phyloP scores from a whole-genome alignment of 2,797 vertebrate genomes.

The Dallia pectoralis region DNA sequence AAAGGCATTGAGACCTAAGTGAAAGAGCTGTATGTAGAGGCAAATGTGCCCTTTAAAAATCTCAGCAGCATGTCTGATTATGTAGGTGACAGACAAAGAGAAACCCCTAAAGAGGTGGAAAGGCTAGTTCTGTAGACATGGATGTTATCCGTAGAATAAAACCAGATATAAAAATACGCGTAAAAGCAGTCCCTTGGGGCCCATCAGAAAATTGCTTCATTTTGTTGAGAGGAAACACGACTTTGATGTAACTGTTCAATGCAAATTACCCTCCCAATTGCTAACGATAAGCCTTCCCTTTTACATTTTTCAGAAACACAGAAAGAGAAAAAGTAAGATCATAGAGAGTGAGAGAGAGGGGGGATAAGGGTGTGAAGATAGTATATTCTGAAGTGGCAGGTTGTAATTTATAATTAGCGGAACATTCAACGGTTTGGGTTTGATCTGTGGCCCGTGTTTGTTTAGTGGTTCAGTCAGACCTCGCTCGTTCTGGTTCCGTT shows the following conservation, averaged over 20 bases:
- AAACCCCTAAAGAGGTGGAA: background rate
- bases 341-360: conserved; percentile 13
- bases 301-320: conserved; percentile 36
- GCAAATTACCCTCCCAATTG: conserved; percentile 55
- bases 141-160: conserved; percentile 20
- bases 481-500: conserved; percentile 13
- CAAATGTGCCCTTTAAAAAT: conserved; percentile 52
- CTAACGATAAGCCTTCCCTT: conserved; percentile 35
- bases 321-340: conserved; percentile 12
- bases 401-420: conserved; percentile 39
- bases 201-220: conserved; percentile 40
- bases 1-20: background rate
- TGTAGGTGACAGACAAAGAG: conserved; percentile 40
- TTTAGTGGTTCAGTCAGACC: conserved; percentile 18
- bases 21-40: conserved; percentile 53
- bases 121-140: conserved; percentile 53
- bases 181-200: conserved; percentile 58
- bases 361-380: background rate
- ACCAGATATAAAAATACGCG: conserved; percentile 50
- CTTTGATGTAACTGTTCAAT: conserved; percentile 69
- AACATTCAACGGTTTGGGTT: conserved; percentile 26
- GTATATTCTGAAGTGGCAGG: conserved; percentile 21
- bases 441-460: conserved; percentile 18
- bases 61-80: conserved; percentile 55
- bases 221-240: conserved; percentile 61